Evolutionary conservation across 2,797 vertebrate genomes (phyloP).

Genomic region (Leptoclinus maculatus): DNA sequence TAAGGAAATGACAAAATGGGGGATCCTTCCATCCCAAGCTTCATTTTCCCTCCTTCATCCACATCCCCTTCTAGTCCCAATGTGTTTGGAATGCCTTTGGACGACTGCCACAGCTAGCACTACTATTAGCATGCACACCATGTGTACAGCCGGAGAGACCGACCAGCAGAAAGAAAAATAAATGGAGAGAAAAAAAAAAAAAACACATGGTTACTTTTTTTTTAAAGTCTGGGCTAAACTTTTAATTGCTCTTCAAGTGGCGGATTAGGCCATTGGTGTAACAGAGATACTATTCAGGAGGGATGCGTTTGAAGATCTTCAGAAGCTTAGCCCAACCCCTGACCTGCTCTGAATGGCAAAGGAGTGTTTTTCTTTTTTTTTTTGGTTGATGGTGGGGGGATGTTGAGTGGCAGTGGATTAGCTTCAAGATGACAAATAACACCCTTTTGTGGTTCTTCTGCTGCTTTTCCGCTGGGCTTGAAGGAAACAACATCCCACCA

Average conservation of each 20-base stretch:
- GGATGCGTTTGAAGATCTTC: constrained; percentile 77
- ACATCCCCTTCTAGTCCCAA: constrained; percentile 41
- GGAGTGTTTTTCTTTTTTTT: constrained; percentile 28
- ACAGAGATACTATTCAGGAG: constrained; percentile 79
- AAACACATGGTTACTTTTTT: constrained; percentile 76
- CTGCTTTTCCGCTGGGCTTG: constrained; percentile 27
- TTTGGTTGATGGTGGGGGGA: constrained; percentile 22
- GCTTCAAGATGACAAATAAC: constrained; percentile 66
- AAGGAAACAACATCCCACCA: constrained; percentile 27
- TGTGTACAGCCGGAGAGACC: constrained; percentile 57
- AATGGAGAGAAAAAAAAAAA: constrained; percentile 57
- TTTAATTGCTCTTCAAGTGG: constrained; percentile 87
- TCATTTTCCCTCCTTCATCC: constrained; percentile 46
- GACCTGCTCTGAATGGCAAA: constrained; percentile 77
- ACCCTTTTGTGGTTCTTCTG: constrained; percentile 56
- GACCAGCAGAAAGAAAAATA: constrained; percentile 49
- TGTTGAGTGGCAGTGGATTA: constrained; percentile 72
- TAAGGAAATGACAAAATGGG: constrained; percentile 37
- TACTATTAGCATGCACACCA: constrained; percentile 74
- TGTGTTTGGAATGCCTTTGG: constrained; percentile 69
- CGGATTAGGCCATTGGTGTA: constrained; percentile 82
- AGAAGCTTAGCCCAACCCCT: constrained; percentile 78
- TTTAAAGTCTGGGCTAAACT: constrained; percentile 82
- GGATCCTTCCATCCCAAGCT: constrained; percentile 40
- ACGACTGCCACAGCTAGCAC: constrained; percentile 61